phyloP scores from a whole-genome alignment of 2,888 invertebrate genomes.

The Tryphoninae sp. region DNA sequence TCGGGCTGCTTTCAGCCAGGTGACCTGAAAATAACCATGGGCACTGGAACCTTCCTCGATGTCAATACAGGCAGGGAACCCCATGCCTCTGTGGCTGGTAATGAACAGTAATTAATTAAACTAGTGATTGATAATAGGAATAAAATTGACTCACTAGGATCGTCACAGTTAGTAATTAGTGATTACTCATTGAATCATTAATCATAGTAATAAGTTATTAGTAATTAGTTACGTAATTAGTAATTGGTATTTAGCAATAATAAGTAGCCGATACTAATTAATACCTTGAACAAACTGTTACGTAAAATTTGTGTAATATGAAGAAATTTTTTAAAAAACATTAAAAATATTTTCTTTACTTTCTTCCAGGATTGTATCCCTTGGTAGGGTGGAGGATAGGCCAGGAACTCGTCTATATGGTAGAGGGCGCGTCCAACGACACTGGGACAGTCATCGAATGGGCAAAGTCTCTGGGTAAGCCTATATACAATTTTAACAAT shows the following conservation, averaged over 20 bases:
- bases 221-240: no score
- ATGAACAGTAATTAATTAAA: background rate
- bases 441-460: conserved; percentile 94
- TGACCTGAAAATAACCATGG: conserved; percentile 93
- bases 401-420: conserved; percentile 86
- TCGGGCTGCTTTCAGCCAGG: conserved; percentile 90
- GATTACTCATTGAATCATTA: no score
- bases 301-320: background rate
- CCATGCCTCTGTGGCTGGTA: conserved; percentile 90
- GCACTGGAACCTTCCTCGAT: conserved; percentile 95
- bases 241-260: no score
- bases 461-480: conserved; percentile 87
- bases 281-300: background rate
- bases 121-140: background rate
- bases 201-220: no score
- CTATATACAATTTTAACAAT: no score
- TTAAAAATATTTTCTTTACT: conserved; percentile 2
- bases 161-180: no score
- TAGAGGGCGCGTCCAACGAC: conserved; percentile 94
- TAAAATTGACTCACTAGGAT: no score
- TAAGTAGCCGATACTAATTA: background rate
- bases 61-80: conserved; percentile 90
- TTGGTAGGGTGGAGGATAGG: conserved; percentile 92
- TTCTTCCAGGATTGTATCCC: conserved; percentile 89
- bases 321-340: background rate